Evolutionary conservation across 2,888 invertebrate genomes (phyloP).

Genomic region (Ophioninae sp.): DNA sequence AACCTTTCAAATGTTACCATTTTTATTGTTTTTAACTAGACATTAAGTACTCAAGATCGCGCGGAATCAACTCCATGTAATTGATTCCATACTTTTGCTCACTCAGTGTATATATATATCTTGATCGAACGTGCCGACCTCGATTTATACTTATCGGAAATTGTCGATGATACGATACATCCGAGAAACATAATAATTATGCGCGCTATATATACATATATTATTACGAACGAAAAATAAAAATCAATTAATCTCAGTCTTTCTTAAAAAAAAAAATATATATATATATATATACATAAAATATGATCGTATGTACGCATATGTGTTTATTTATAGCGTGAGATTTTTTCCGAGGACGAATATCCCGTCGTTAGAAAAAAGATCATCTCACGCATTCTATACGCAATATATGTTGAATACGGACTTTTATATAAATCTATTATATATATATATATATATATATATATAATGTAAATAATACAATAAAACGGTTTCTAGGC

Average conservation of each 20-base stretch:
- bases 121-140: conserved; percentile 9
- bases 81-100: too few species aligned
- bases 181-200: conserved; percentile 15
- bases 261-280: conserved; percentile 10
- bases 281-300: neutral
- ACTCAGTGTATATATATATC: neutral
- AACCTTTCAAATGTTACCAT: too few species aligned
- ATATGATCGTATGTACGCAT: neutral
- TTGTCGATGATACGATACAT: conserved; percentile 30
- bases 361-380: conserved; percentile 17
- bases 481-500: conserved; percentile 54
- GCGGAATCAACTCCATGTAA: too few species aligned
- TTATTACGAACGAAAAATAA: neutral
- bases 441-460: neutral
- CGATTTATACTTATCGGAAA: conserved; percentile 29
- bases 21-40: too few species aligned
- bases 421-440: conserved; percentile 8
- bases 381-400: conserved; percentile 50
- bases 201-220: neutral
- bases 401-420: conserved; percentile 13
- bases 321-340: conserved; percentile 30
- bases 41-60: too few species aligned
- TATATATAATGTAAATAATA: conserved; percentile 14
- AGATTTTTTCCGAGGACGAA: conserved; percentile 49
- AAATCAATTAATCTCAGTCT: conserved; percentile 45